Conservation (phyloP, 2,888 invertebrate genomes). For the Drepanosiphum platanoidis region DNA sequence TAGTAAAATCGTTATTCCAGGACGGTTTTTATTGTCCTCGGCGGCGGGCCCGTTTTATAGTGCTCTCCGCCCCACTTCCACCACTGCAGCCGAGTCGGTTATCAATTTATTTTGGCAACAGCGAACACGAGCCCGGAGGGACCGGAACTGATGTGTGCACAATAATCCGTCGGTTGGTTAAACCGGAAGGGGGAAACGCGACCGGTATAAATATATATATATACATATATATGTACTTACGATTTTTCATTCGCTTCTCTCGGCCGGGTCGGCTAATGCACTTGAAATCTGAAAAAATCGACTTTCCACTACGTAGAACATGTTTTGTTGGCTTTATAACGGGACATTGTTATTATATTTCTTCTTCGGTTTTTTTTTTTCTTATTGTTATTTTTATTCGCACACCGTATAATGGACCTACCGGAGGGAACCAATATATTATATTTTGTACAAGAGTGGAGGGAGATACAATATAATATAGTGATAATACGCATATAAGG, state of each 20-base stretch:
- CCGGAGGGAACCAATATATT: not conserved
- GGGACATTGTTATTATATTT: not conserved
- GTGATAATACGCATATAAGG: too few species aligned
- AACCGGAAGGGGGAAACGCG: constrained; percentile 29
- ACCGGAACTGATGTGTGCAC: constrained; percentile 49
- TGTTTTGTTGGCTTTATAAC: not conserved
- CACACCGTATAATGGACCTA: not conserved
- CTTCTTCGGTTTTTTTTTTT: not conserved
- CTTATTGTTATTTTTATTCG: constrained; percentile 2
- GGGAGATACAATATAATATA: too few species aligned
- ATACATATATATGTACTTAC: not conserved
- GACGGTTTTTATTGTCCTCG: constrained; percentile 27
- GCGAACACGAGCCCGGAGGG: constrained; percentile 58
- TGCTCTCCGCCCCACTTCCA: not conserved
- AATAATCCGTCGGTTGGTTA: constrained; percentile 59
- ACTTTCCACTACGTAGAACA: constrained; percentile 40
- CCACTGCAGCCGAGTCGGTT: constrained; percentile 15
- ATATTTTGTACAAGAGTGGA: not conserved
- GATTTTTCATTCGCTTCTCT: constrained; percentile 20
- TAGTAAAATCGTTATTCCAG: constrained; percentile 24
- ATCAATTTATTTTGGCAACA: constrained; percentile 59
- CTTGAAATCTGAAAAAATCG: constrained; percentile 49
- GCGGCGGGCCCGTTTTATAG: not conserved
- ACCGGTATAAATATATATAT: not conserved
- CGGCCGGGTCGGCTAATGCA: constrained; percentile 4